phyloP scores from a whole-genome alignment of 1,140 invertebrate genomes.

The Acromyrmex echinatior region DNA sequence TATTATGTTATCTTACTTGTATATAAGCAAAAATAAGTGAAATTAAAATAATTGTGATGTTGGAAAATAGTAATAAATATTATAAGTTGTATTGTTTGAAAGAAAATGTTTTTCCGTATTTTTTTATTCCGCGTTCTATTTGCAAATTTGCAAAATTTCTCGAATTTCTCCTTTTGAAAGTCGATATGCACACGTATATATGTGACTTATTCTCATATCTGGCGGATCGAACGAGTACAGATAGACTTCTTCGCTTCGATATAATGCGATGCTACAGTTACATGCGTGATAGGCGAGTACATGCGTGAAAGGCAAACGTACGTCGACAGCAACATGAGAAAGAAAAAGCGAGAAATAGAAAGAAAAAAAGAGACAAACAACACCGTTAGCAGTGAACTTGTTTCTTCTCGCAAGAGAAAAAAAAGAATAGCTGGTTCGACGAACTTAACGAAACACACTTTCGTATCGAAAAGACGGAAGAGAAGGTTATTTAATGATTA shows the following conservation, averaged over 20 bases:
- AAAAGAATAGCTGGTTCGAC: slow-evolving; percentile 24
- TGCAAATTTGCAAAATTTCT: not conserved
- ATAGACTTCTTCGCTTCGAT: slow-evolving; percentile 28
- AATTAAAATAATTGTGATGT: slow-evolving; percentile 2
- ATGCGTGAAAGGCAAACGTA: slow-evolving; percentile 27
- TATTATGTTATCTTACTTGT: not conserved
- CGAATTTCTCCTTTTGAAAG: not conserved
- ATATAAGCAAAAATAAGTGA: not conserved
- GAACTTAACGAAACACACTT: slow-evolving; percentile 29
- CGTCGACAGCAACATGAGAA: slow-evolving; percentile 32
- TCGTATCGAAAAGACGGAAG: slow-evolving; percentile 28
- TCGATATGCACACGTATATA: slow-evolving; percentile 29
- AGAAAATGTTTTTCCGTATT: not conserved
- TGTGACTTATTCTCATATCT: slow-evolving; percentile 27
- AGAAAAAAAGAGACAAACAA: slow-evolving; percentile 41
- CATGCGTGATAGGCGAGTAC: slow-evolving; percentile 30
- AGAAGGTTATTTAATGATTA: not conserved
- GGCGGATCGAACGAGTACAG: not conserved
- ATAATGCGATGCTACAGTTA: slow-evolving; percentile 64
- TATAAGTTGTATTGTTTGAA: not conserved
- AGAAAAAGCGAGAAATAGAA: slow-evolving; percentile 46
- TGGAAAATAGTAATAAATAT: not conserved
- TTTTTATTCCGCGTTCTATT: too few species aligned
- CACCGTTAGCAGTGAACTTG: slow-evolving; percentile 57
- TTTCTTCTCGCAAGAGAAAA: slow-evolving; percentile 30